Evolutionary conservation across 1,140 invertebrate species (phyloP), one percentile per base, ranked within the genome.

Genomic region (Belonocnema kinseyi): DNA sequence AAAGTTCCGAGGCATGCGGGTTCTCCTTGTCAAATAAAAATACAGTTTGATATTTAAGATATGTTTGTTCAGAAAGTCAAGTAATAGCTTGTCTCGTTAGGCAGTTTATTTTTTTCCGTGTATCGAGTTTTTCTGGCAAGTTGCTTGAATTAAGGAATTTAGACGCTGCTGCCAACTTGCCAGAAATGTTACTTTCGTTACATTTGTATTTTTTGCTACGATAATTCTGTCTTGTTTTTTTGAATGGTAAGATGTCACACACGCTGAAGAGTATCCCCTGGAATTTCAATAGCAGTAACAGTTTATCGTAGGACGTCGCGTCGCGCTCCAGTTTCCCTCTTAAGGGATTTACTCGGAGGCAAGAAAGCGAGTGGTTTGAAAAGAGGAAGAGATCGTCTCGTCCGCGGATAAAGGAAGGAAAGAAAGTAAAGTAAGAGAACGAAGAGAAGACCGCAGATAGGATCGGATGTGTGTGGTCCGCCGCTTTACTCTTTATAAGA

Each of bases 381-480:
- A 82, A 79, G 80, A 80, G 82, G 81, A 84, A 82, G 40, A 46
- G 40, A 82, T 85, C 71, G 82, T 78, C 58, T 66, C 82, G 80
- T 79, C 77, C 79, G 79, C 79, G 79, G 56, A 82, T 79, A 84
- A 84, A 83, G 78, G 82, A 82, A 77, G 81, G 80, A 86, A 85
- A 83, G 80, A 82, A 78, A 83, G 82, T 78, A 82, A 78, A 83
- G 75, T 78, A 77, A 78, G 75, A 82, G 80, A 77, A 73, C 80
- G 82, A 13, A 33, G 58, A 66, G 58, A 66, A 66, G 61, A 84
- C 82, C 79, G 78, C 78, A 89, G 90, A 91, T 91, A 91, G 90
- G 89, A 91, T 91, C 90, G 85, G 86, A 90, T 88, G 90, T 91
- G 90, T 91, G 90, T 91, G 90, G 90, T 91, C 91, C 87, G 80